Conservation (phyloP, 2,113 vertebrate genomes). For the Sylvia atricapilla region DNA sequence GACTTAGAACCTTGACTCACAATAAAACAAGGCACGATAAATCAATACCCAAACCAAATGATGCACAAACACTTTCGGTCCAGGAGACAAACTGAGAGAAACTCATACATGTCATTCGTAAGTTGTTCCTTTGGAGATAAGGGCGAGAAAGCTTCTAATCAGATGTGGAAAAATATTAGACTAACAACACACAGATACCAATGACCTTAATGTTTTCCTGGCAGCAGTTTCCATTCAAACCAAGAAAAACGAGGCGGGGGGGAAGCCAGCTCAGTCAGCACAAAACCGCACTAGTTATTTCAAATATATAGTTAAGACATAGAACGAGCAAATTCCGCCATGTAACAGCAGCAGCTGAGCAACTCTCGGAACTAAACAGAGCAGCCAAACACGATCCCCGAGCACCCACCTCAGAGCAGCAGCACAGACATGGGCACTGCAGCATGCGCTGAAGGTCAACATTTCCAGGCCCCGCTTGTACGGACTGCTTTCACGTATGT, state of each 20-base stretch:
- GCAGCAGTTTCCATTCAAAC: not conserved
- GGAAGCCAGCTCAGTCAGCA: not conserved
- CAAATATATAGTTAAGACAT: not conserved
- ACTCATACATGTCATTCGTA: not conserved
- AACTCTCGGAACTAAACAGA: not conserved
- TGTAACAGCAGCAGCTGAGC: not conserved
- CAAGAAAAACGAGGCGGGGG: not conserved
- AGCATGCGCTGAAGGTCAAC: slow-evolving; percentile 49
- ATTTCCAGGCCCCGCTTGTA: not conserved
- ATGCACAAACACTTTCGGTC: not conserved
- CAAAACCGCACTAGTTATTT: not conserved
- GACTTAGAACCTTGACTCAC: not conserved
- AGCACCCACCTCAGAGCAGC: not conserved
- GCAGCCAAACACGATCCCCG: not conserved
- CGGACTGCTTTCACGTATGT: rapidly evolving
- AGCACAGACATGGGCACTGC: not conserved
- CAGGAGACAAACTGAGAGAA: not conserved
- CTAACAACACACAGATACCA: not conserved
- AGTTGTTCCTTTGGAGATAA: not conserved
- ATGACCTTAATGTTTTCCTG: not conserved
- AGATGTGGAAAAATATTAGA: not conserved
- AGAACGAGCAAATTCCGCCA: not conserved
- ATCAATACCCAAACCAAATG: not conserved
- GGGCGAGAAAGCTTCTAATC: not conserved
- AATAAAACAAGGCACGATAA: not conserved